phyloP scores from a whole-genome alignment of 2,113 vertebrate genomes.

The Chamaetylas fuelleborni region DNA sequence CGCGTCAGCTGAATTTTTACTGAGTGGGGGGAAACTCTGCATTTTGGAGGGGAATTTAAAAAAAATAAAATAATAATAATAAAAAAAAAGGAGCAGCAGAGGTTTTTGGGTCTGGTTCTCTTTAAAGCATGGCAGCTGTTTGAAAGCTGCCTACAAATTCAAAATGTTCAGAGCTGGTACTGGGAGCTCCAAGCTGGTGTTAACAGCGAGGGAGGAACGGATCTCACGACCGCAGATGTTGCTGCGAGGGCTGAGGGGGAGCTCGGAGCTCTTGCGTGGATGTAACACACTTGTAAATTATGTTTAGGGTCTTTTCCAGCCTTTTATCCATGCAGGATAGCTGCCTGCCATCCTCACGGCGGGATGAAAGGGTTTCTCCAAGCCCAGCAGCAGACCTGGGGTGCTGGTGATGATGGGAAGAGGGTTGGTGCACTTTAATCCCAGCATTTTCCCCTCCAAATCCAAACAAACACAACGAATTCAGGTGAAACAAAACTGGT shows the following conservation, averaged over 20 bases:
- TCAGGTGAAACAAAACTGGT: not conserved
- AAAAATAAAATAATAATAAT: not conserved
- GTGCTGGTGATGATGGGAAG: not conserved
- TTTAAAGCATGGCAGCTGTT: conserved; percentile 48
- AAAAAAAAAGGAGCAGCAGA: not conserved
- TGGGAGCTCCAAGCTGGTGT: conserved; percentile 29
- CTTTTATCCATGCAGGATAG: not conserved
- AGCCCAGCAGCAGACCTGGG: not conserved
- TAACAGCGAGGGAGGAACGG: conserved; percentile 28
- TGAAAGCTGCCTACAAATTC: conserved; percentile 38
- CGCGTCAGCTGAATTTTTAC: conserved; percentile 3
- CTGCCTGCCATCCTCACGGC: not conserved
- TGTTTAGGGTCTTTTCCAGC: not conserved
- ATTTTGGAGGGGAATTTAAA: not conserved
- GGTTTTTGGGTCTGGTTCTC: conserved; percentile 39
- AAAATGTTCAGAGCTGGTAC: conserved; percentile 23
- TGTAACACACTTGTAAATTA: conserved; percentile 22
- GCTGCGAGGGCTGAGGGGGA: not conserved
- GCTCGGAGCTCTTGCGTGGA: not conserved
- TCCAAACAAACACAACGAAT: not conserved
- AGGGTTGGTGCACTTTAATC: not conserved
- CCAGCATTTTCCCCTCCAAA: not conserved
- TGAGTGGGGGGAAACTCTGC: not conserved
- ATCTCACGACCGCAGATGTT: not conserved
- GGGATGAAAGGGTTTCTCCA: not conserved